phyloP scores from a whole-genome alignment of 92 coral and sea anemone genomes.

The Pocillopora meandrina region DNA sequence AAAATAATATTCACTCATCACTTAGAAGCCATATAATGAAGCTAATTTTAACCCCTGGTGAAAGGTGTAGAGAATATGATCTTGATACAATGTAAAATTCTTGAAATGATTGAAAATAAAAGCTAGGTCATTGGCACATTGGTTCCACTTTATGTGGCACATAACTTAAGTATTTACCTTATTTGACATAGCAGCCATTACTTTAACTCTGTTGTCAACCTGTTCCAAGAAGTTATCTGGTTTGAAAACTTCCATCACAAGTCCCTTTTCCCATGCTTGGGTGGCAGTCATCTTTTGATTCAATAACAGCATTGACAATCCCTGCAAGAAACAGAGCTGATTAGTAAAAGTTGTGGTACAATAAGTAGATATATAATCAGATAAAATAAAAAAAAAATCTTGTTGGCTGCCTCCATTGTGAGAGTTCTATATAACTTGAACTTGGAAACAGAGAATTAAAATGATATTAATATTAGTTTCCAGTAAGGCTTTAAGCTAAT shows the following conservation, averaged over 20 bases:
- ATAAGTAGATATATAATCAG: neutral
- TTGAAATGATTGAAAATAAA: no score
- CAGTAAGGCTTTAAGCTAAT: no score
- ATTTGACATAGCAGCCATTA: slow-evolving; percentile 62
- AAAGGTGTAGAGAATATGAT: no score
- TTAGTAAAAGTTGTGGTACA: neutral
- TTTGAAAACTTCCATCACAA: slow-evolving; percentile 72
- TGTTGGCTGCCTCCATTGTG: neutral
- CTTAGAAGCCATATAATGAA: no score
- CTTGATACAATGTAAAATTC: no score
- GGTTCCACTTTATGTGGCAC: no score
- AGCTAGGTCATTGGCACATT: no score
- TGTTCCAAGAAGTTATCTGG: slow-evolving; percentile 56
- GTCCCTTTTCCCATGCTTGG: slow-evolving; percentile 77
- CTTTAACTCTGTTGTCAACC: slow-evolving; percentile 57
- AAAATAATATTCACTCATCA: no score
- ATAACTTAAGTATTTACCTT: slow-evolving; percentile 45
- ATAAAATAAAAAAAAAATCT: neutral
- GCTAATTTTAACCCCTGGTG: no score
- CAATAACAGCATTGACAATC: slow-evolving; percentile 79
- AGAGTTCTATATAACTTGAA: no score
- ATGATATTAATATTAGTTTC: no score
- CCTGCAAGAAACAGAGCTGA: slow-evolving; percentile 39
- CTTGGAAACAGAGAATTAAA: no score
- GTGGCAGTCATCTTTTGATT: slow-evolving; percentile 74